These are phyloP conservation scores for Megalopta genalis DNA, from an alignment of 1,140 invertebrate genomes.

Conservation along the genomic window DNA sequence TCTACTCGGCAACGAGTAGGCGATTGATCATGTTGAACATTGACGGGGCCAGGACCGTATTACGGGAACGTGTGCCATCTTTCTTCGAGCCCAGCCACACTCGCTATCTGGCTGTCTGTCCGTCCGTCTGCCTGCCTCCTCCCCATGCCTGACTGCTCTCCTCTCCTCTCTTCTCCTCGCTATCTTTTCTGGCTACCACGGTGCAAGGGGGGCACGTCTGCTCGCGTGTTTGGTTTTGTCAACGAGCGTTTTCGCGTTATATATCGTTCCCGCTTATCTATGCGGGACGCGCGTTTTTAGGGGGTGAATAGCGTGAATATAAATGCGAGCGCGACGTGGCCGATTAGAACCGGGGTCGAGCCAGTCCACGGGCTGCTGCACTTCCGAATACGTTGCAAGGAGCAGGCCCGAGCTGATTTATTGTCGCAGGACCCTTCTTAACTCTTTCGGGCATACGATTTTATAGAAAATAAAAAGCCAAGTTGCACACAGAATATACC, in stretches of 20 bases:
- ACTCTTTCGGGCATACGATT: no score
- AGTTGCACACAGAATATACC: no score
- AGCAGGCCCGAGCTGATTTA: no score
- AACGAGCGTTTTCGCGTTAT: conserved; percentile 31
- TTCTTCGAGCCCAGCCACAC: conserved; percentile 37
- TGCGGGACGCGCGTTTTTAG: conserved; percentile 23
- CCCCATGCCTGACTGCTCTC: no score
- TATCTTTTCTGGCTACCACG: conserved; percentile 51
- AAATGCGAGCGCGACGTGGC: conserved; percentile 1
- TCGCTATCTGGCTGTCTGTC: no score
- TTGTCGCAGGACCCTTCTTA: no score
- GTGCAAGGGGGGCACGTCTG: conserved; percentile 6
- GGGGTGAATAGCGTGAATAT: background rate
- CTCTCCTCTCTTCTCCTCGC: background rate
- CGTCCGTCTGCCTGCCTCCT: background rate
- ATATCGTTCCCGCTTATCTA: conserved; percentile 42
- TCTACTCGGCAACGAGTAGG: conserved; percentile 39
- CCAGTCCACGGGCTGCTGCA: no score
- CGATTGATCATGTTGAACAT: conserved; percentile 67
- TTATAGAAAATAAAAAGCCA: no score
- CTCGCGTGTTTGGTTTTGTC: conserved; percentile 42
- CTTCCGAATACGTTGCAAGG: no score
- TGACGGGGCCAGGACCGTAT: conserved; percentile 48
- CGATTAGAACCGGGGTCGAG: background rate
- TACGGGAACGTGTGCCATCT: conserved; percentile 54